A percentile compares a stretch with the other conserved stretches of the same genome.
These are phyloP conservation scores for Nymphicus hollandicus DNA, from an alignment of 2,113 vertebrate genomes.

Conservation along the genomic window DNA sequence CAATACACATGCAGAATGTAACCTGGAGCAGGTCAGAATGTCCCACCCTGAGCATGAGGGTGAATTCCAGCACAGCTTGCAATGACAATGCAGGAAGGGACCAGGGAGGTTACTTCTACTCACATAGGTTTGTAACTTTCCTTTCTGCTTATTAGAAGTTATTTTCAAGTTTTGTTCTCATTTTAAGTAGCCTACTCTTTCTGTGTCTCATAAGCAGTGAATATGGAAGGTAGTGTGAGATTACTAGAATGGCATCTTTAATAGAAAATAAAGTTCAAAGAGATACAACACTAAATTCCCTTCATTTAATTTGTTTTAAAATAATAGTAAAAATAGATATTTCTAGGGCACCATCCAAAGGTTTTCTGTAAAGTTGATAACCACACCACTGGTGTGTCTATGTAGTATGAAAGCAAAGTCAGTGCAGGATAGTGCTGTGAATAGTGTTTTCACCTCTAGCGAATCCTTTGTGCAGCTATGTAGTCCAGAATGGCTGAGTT, in stretches of 20 bases:
- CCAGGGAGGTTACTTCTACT: background rate
- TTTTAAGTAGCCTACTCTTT: background rate
- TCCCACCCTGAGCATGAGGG: background rate
- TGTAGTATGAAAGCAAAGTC: background rate
- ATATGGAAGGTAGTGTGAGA: background rate
- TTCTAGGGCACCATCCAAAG: background rate
- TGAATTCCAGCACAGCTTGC: background rate
- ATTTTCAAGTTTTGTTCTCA: background rate
- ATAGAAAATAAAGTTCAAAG: background rate
- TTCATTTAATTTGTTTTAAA: background rate
- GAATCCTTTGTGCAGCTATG: background rate
- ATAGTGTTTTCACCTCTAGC: background rate
- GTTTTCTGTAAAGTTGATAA: background rate
- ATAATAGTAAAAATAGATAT: background rate
- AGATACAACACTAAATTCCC: background rate
- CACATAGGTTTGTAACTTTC: background rate
- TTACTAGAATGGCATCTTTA: background rate
- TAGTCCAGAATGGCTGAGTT: background rate
- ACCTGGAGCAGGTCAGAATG: background rate
- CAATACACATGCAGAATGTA: background rate
- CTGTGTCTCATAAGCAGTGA: background rate
- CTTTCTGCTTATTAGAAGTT: background rate
- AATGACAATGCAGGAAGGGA: background rate
- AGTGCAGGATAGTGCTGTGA: background rate
- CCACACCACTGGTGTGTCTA: background rate